Percentiles rank a stretch among this genome's conserved stretches.
Conservation (phyloP, 2,113 vertebrate species). For the Australoheros scitulus region DNA sequence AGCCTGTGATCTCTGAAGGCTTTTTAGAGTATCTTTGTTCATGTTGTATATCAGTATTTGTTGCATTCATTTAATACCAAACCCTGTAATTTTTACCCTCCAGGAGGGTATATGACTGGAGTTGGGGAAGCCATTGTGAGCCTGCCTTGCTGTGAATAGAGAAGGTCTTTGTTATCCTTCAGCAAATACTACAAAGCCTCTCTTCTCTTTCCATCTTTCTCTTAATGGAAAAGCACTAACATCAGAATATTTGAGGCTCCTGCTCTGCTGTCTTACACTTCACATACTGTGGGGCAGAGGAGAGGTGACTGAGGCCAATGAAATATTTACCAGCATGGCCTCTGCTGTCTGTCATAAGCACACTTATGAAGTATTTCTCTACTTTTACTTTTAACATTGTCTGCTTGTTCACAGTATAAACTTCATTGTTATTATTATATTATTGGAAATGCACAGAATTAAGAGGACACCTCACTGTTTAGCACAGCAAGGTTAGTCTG, state of each 20-base stretch:
- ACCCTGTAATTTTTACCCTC: neutral
- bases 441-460: no score
- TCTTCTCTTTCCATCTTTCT: neutral
- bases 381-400: neutral
- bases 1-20: neutral
- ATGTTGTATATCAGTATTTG: neutral
- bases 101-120: neutral
- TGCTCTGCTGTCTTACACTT: neutral
- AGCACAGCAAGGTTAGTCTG: no score
- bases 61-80: neutral
- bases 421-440: no score
- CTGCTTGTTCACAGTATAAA: neutral
- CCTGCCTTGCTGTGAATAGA: neutral
- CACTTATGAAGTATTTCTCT: neutral
- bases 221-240: neutral
- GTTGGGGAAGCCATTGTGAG: neutral
- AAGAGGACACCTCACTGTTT: no score
- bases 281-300: conserved; percentile 17
- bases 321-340: conserved; percentile 43
- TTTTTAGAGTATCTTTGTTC: neutral
- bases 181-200: neutral
- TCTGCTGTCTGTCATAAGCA: conserved; percentile 7
- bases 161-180: conserved; percentile 29
- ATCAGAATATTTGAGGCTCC: neutral
- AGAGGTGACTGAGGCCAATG: conserved; percentile 41